Evolutionary conservation across 2,113 vertebrate species (phyloP).

Genomic region (Sus scrofa): DNA sequence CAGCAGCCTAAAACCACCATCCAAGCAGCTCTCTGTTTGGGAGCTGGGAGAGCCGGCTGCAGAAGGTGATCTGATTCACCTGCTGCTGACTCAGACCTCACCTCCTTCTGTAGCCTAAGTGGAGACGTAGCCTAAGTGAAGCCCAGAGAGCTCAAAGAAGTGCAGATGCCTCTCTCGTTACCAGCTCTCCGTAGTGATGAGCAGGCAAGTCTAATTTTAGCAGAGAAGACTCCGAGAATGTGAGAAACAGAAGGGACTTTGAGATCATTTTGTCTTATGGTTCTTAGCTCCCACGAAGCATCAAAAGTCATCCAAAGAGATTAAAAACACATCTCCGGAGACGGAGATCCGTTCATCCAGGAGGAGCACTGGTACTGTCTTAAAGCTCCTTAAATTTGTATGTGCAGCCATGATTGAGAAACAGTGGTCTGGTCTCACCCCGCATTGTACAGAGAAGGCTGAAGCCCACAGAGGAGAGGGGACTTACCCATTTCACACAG

Average conservation of each 20-base stretch:
- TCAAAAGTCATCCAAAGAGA: slow-evolving; percentile 5
- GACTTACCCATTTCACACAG: background rate
- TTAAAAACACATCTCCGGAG: background rate
- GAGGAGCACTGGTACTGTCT: background rate
- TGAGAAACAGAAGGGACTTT: slow-evolving; percentile 66
- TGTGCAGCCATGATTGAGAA: background rate
- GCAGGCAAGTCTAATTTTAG: slow-evolving; percentile 79
- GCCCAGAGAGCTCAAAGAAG: slow-evolving; percentile 29
- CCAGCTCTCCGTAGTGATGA: slow-evolving; percentile 52
- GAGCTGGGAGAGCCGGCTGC: background rate
- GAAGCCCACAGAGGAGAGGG: background rate
- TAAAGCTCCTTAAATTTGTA: background rate
- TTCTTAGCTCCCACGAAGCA: background rate
- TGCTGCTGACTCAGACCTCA: slow-evolving; percentile 61
- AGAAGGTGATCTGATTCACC: background rate
- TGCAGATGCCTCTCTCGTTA: slow-evolving; percentile 40
- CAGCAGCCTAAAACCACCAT: background rate
- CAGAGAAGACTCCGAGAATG: slow-evolving; percentile 49
- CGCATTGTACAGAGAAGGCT: background rate
- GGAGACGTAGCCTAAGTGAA: slow-evolving; percentile 30
- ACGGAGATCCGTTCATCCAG: background rate
- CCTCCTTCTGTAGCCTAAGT: slow-evolving; percentile 54
- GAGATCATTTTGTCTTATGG: slow-evolving; percentile 19
- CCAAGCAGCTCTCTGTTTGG: background rate
- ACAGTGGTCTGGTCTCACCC: background rate